phyloP scores from a whole-genome alignment of 53 echinoderm and acorn worm genomes.

The Echinarachnius parma region DNA sequence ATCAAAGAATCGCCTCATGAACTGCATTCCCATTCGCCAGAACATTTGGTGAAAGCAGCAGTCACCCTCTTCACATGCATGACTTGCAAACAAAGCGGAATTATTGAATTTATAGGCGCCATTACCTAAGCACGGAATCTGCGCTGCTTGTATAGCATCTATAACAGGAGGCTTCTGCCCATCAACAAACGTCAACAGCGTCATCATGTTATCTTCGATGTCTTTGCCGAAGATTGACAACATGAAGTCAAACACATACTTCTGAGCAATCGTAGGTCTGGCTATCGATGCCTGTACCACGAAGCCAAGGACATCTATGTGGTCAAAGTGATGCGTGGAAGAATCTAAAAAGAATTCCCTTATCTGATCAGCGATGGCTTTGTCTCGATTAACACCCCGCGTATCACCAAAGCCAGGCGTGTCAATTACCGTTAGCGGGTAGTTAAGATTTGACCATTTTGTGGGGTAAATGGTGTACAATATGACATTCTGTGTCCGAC shows the following conservation, averaged over 20 bases:
- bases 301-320: slow-evolving; percentile 53
- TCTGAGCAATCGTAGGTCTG: slow-evolving; percentile 34
- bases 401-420: too few relatives aligned
- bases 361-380: slow-evolving; percentile 41
- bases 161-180: slow-evolving; percentile 13
- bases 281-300: slow-evolving; percentile 33
- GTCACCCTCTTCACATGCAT: neutral
- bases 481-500: slow-evolving; percentile 35
- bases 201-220: slow-evolving; percentile 28
- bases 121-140: too few relatives aligned
- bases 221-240: slow-evolving; percentile 52
- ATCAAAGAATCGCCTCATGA: slow-evolving; percentile 38
- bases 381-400: slow-evolving; percentile 42
- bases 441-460: too few relatives aligned
- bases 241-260: slow-evolving; percentile 46
- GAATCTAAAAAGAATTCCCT: slow-evolving; percentile 35
- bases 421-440: too few relatives aligned
- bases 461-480: slow-evolving; percentile 40
- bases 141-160: too few relatives aligned
- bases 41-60: slow-evolving; percentile 3
- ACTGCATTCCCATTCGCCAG: slow-evolving; percentile 49
- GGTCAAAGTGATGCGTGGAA: slow-evolving; percentile 20
- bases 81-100: slow-evolving; percentile 34
- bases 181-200: slow-evolving; percentile 45
- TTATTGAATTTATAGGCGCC: slow-evolving; percentile 46